phyloP scores from a whole-genome alignment of 2,113 vertebrate species.

The Murina feae region DNA sequence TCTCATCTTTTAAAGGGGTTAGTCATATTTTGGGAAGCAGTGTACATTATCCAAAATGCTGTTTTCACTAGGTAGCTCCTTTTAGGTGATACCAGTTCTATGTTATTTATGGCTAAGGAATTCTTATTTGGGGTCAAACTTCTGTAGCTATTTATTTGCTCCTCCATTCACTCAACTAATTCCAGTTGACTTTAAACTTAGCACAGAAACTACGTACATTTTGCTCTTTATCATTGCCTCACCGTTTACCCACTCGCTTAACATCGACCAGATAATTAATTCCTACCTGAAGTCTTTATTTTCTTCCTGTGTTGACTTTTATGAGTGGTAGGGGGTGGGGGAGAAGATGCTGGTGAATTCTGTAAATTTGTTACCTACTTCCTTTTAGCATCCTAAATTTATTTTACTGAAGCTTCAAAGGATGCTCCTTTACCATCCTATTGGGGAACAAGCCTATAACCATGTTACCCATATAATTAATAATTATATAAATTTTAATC shows the following conservation, averaged over 20 bases:
- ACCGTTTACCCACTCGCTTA: neutral
- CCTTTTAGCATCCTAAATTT: neutral
- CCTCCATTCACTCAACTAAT: neutral
- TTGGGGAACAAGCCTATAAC: neutral
- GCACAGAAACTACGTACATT: neutral
- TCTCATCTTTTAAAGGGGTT: neutral
- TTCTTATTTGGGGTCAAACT: neutral
- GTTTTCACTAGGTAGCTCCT: neutral
- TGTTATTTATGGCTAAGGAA: neutral
- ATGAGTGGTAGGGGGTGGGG: no score
- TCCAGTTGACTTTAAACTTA: conserved; percentile 9
- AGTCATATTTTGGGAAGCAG: neutral
- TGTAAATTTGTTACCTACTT: neutral
- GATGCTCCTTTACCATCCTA: neutral
- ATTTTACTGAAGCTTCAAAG: neutral
- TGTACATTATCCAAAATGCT: neutral
- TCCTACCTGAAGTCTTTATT: neutral
- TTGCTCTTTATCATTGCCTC: neutral
- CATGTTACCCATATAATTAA: neutral
- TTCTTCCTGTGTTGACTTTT: neutral
- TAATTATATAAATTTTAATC: neutral
- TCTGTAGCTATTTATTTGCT: neutral
- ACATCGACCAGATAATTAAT: neutral
- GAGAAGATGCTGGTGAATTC: neutral
- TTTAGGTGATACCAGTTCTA: neutral